phyloP scores from a whole-genome alignment of 2,113 vertebrate genomes.

The Gopherus evgoodei region DNA sequence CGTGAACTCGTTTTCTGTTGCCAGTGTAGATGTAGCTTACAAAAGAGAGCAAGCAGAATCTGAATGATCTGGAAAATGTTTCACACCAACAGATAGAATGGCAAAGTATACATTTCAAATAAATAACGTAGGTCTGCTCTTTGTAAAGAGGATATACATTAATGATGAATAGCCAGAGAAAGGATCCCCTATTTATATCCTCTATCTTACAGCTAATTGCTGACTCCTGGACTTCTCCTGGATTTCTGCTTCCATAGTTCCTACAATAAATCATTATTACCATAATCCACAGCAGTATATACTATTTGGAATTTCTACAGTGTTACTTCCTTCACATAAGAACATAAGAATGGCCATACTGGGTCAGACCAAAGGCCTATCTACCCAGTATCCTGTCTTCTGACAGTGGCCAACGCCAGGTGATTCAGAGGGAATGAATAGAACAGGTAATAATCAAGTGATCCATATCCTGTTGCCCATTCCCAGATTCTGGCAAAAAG shows the following conservation, averaged over 20 bases:
- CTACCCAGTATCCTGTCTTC: no score
- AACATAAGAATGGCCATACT: no score
- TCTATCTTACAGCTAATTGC: background rate
- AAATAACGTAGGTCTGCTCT: background rate
- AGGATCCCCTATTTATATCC: background rate
- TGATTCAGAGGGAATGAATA: no score
- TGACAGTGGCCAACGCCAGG: no score
- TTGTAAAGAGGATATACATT: background rate
- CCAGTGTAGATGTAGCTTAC: background rate
- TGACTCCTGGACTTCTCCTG: background rate
- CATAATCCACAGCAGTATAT: background rate
- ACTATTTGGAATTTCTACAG: background rate
- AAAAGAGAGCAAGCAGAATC: background rate
- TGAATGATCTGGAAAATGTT: background rate
- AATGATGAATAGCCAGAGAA: background rate
- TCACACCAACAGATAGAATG: accelerated
- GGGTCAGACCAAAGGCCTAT: no score
- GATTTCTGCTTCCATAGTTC: background rate
- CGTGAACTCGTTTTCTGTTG: background rate
- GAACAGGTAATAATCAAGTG: no score
- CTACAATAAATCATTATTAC: background rate
- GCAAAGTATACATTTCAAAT: background rate
- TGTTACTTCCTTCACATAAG: background rate
- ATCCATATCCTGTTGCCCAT: no score
- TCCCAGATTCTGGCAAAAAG: no score